Base-by-base conservation (phyloP, 2,888 invertebrate genomes). In the Ferrisia virgata region DNA sequence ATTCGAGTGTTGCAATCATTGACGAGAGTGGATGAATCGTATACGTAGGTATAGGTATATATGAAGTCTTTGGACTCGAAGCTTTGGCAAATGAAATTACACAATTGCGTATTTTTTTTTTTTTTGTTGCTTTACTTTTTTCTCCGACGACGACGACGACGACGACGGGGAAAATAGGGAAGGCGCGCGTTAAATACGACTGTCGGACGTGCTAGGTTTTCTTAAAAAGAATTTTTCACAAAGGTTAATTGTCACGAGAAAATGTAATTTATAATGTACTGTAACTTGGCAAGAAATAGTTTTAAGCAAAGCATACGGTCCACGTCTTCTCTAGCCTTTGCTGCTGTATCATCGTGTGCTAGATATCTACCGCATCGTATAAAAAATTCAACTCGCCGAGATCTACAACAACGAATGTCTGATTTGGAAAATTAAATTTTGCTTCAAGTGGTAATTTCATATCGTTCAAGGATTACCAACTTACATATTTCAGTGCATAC, bases 191-290 rank as follows among this genome's bases (percentile, higher is more conserved):
- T 64, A 64, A 64, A 64, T 64, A 64, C 64, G 64, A 36, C 72
- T n/a, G 18, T 36, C 53, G 72, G 33, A 76, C 72, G 72, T 76
- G 72, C 25, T n/a, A 13, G 13, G 64, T 64, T 64, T 64, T 36
- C 72, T 76, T 76, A 36, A 36, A 33, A 76, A 76, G 72, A 76
- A 76, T 76, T 76, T 76, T 36, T 76, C 72, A 76, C 36, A 76
- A 76, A 76, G 36, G 72, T 76, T 76, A 76, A 76, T 76, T 76
- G 72, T 76, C 72, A 76, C 72, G 72, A 76, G 72, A 76, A 36
- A 76, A 76, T 76, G 36, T 36, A 76, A 76, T 76, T 76, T 76
- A 76, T 76, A 36, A 76, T 76, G 36, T 76, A 36, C 33, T 76
- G 36, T 36, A 6, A 36, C 72, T 76, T n/a, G 72, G 15, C 31